phyloP scores from a whole-genome alignment of 2,797 vertebrate genomes.

The Urophycis tenuis region DNA sequence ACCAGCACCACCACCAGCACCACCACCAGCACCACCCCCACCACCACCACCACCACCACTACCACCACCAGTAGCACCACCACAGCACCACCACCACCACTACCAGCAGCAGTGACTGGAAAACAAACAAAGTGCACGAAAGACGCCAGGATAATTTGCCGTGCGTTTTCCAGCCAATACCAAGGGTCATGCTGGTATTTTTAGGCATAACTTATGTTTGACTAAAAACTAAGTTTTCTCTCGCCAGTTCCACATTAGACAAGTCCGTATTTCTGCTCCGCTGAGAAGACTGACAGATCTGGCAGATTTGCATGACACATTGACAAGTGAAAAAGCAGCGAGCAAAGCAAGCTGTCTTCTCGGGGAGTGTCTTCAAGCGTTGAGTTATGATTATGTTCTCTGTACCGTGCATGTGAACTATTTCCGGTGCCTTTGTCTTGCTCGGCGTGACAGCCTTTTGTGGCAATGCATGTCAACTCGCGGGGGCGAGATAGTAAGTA shows the following conservation, averaged over 20 bases:
- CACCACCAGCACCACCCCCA: neutral
- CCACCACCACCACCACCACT: neutral
- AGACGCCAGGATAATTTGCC: neutral
- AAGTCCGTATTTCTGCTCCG: neutral
- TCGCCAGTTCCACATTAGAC: neutral
- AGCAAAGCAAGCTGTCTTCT: neutral
- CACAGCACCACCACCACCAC: neutral
- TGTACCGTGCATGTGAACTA: neutral
- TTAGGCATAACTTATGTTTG: neutral
- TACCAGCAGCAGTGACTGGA: neutral
- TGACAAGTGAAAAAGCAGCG: neutral
- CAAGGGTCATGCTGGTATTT: neutral
- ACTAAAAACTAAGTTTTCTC: neutral
- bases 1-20: neutral
- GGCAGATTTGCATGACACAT: slow-evolving; percentile 2
- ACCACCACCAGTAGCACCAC: neutral
- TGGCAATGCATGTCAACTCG: neutral
- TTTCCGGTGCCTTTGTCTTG: neutral
- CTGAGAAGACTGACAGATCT: slow-evolving; percentile 1
- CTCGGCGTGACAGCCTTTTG: neutral
- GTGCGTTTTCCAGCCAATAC: neutral
- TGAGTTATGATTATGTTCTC: neutral
- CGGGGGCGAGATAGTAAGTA: neutral
- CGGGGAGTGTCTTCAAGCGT: slow-evolving; percentile 3
- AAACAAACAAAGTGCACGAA: neutral